phyloP scores from a whole-genome alignment of 2,888 invertebrate genomes.

The Unio delphinus region DNA sequence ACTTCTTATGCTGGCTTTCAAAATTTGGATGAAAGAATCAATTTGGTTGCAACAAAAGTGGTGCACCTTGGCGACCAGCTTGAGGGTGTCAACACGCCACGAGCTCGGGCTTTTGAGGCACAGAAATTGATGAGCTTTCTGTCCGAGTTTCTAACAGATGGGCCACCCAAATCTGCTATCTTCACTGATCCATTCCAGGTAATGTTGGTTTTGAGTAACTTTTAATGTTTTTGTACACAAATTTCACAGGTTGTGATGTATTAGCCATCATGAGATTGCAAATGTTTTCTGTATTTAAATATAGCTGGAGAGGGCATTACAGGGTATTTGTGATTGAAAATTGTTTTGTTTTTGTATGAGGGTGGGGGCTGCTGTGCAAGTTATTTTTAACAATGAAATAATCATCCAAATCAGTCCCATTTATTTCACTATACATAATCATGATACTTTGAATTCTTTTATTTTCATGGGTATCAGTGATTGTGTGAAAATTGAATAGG shows the following conservation, averaged over 20 bases:
- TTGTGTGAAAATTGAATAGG: too few relatives aligned
- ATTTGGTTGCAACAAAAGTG: conserved; percentile 96
- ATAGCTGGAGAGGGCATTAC: too few relatives aligned
- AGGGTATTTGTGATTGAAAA: too few relatives aligned
- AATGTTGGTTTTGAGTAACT: neutral
- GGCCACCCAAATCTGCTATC: conserved; percentile 86
- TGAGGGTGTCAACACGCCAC: conserved; percentile 94
- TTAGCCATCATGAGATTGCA: too few relatives aligned
- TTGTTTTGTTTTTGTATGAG: too few relatives aligned
- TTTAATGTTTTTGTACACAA: neutral
- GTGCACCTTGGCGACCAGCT: conserved; percentile 98
- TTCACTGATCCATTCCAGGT: conserved; percentile 89
- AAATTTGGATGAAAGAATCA: conserved; percentile 94
- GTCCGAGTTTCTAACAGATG: conserved; percentile 90
- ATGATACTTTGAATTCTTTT: too few relatives aligned
- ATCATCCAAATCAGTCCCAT: too few relatives aligned
- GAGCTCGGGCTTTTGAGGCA: conserved; percentile 95
- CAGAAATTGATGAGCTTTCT: conserved; percentile 92
- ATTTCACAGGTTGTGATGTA: neutral
- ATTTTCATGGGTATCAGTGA: too few relatives aligned
- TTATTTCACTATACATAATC: too few relatives aligned
- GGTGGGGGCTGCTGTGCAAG: too few relatives aligned
- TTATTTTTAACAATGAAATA: too few relatives aligned
- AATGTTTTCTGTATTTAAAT: too few relatives aligned
- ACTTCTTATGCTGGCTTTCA: conserved; percentile 90